Evolutionary conservation across 2,888 invertebrate genomes (phyloP).

Genomic region (Ommatoiulus sabulosus): DNA sequence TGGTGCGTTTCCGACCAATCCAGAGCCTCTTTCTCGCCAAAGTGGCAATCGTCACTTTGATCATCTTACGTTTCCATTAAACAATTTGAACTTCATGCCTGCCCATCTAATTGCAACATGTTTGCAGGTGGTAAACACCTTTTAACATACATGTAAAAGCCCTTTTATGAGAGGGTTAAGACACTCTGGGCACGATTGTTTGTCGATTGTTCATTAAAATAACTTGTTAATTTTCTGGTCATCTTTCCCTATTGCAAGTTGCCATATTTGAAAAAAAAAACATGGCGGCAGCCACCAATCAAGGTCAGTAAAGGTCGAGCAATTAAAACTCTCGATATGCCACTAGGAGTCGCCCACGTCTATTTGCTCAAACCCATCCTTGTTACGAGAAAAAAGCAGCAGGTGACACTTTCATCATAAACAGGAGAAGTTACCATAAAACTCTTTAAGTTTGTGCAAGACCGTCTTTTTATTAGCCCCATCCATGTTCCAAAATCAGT

Average conservation of each 20-base stretch:
- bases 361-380: not conserved
- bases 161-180: conserved; percentile 19
- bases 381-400: not conserved
- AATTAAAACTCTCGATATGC: conserved; percentile 5
- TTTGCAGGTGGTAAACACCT: not conserved
- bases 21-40: not conserved
- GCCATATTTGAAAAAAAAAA: not conserved
- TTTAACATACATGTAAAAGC: not conserved
- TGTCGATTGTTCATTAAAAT: not conserved
- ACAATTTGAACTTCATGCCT: not conserved
- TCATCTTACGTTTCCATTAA: not conserved
- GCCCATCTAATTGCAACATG: not conserved
- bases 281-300: not conserved
- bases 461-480: not conserved
- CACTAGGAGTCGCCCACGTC: not conserved
- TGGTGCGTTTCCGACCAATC: not conserved
- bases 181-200: conserved; percentile 6
- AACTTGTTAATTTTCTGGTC: not conserved
- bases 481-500: not conserved
- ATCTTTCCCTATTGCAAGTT: not conserved
- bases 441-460: not conserved
- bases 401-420: not conserved
- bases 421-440: not conserved
- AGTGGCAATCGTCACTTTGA: not conserved
- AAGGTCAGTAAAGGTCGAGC: not conserved